phyloP scores from a whole-genome alignment of 1,140 invertebrate species.

The Diorhabda sublineata region DNA sequence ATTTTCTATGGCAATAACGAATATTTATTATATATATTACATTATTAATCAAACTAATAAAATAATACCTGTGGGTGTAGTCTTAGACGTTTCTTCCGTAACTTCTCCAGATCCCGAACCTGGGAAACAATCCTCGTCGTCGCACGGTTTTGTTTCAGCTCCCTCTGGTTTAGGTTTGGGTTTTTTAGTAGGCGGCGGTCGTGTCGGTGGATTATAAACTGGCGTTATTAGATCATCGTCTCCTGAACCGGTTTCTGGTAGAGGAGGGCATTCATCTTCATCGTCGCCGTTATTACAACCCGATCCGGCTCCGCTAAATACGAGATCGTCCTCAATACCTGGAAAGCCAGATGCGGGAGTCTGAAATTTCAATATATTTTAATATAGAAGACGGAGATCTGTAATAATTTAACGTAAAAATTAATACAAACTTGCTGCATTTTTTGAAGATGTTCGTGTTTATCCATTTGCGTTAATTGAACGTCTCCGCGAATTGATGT shows the following conservation, averaged over 20 bases:
- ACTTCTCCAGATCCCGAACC: constrained; percentile 66
- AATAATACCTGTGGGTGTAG: constrained; percentile 14
- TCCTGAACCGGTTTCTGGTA: constrained; percentile 74
- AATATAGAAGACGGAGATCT: background rate
- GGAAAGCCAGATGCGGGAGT: constrained; percentile 78
- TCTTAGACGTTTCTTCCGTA: constrained; percentile 52
- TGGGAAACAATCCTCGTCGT: constrained; percentile 72
- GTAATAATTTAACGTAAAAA: background rate
- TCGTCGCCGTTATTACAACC: constrained; percentile 78
- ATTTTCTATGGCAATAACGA: too few relatives aligned
- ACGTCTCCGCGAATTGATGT: constrained; percentile 71
- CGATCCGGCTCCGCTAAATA: constrained; percentile 84
- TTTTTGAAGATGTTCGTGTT: constrained; percentile 67
- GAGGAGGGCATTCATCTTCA: constrained; percentile 80
- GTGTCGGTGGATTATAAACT: constrained; percentile 81
- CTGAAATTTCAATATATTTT: constrained; percentile 48
- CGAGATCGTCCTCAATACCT: constrained; percentile 76
- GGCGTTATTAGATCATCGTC: constrained; percentile 89
- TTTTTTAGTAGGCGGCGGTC: constrained; percentile 60
- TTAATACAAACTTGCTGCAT: constrained; percentile 68
- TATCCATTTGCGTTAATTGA: constrained; percentile 66
- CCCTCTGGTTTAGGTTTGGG: constrained; percentile 35
- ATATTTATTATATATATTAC: too few relatives aligned
- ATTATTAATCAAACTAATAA: background rate
- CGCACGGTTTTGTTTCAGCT: constrained; percentile 57